Evolutionary conservation across 2,888 invertebrate genomes (phyloP), one percentile per base, ranked within the genome.

Genomic region (Drosophila ezoana): DNA sequence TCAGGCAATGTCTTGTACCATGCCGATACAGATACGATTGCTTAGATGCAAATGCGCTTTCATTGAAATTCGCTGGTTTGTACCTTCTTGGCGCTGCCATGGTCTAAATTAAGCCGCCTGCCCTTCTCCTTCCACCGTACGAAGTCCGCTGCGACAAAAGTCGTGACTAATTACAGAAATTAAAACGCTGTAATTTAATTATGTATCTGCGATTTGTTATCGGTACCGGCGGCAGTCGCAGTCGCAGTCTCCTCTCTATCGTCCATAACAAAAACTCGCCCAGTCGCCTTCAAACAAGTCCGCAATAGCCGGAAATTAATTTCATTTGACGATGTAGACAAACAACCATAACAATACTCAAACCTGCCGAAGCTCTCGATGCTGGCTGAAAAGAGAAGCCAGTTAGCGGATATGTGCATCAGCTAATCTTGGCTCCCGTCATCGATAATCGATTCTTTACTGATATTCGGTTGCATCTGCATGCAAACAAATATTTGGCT

Each of bases 131-230:
- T 8, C 23, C 45, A 40, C 32, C 48, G 61, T 33, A 11, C 41
- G 13, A 43, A 32, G 74, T 45, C 58, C 53, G 53, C 82, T 60
- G 76, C 76, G 71, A 72, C 76, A 78, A 85, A 91, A 92, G 89
- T 92, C 92, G 92, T 92, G 92, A 92, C 92, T 92, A 92, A 92
- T 92, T 92, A 92, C 91, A 91, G 91, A 92, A 92, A 92, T 92
- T 92, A 92, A 92, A 92, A 92, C 92, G 90, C 91, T 92, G 92
- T 92, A 92, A 92, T 92, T 90, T 92, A 92, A 92, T 92, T 92
- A 92, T 92, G 92, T 92, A 92, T 92, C 91, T 91, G 85, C 90
- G 92, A 90, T 90, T 90, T 89, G 89, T 90, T 90, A 90, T 90
- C 90, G 87, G 71, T 72, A 66, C 61, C 80, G 81, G 75, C 82